Percentiles rank a stretch among this genome's conserved stretches.
Evolutionary conservation across 2,113 vertebrate genomes (phyloP).

Genomic region (Tautogolabrus adspersus): DNA sequence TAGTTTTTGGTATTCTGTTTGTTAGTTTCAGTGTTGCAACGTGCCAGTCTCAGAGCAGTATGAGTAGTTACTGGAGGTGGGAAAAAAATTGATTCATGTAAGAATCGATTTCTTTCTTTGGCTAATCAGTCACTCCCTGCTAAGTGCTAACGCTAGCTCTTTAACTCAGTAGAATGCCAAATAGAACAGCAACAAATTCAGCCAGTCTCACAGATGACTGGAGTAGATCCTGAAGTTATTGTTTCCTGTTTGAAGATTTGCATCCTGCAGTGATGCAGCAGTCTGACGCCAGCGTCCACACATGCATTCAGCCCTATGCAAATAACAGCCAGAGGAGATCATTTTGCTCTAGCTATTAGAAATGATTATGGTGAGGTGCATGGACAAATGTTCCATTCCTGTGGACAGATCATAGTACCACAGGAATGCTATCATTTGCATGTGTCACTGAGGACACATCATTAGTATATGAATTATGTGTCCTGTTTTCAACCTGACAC

Average conservation of each 20-base stretch:
- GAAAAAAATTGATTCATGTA: too few relatives aligned
- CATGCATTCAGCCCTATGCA: constrained; percentile 37
- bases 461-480: too few relatives aligned
- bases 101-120: too few relatives aligned
- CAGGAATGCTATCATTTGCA: background rate
- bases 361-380: background rate
- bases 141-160: too few relatives aligned
- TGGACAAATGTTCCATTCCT: background rate
- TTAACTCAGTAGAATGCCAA: too few relatives aligned
- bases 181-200: too few relatives aligned
- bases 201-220: too few relatives aligned
- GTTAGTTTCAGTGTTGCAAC: background rate
- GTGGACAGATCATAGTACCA: background rate
- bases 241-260: constrained; percentile 54
- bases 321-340: background rate
- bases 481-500: background rate
- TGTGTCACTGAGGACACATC: background rate
- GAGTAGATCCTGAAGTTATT: too few relatives aligned
- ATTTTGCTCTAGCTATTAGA: background rate
- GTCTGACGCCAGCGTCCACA: constrained; percentile 7
- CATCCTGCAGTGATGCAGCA: constrained; percentile 36
- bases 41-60: background rate
- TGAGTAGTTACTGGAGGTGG: too few relatives aligned
- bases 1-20: background rate
- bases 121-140: too few relatives aligned